Evolutionary conservation across 2,113 vertebrate species (phyloP).

Genomic region (Anolis carolinensis): DNA sequence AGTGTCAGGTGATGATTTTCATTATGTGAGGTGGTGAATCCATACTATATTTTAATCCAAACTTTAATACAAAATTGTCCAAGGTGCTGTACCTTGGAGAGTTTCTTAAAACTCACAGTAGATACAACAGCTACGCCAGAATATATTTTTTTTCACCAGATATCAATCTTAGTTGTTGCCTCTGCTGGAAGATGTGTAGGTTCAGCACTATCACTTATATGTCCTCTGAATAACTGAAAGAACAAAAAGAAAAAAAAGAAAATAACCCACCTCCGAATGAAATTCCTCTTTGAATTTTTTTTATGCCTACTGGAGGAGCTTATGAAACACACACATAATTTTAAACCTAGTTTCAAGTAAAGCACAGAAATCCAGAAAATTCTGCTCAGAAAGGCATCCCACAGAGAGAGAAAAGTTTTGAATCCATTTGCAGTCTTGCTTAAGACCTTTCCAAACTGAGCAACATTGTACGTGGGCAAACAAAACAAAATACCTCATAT

Average conservation of each 20-base stretch:
- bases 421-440: background rate
- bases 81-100: too few species aligned
- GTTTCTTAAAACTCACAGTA: too few species aligned
- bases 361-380: constrained; percentile 43
- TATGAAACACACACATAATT: constrained; percentile 51
- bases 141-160: too few species aligned
- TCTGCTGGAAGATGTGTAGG: background rate
- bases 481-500: background rate
- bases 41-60: too few species aligned
- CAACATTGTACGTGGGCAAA: constrained; percentile 30
- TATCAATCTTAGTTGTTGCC: background rate
- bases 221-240: background rate
- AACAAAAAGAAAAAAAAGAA: background rate
- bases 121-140: too few species aligned
- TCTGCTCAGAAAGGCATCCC: constrained; percentile 37
- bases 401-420: constrained; percentile 32
- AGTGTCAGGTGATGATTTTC: too few species aligned
- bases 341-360: constrained; percentile 35
- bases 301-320: too few species aligned
- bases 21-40: too few species aligned
- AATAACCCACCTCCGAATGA: too few species aligned
- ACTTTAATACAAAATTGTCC: too few species aligned
- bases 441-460: constrained; percentile 42
- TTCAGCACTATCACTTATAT: background rate
- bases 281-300: too few species aligned